Conservation (phyloP, 2,888 invertebrate species). For the Noctua janthina region DNA sequence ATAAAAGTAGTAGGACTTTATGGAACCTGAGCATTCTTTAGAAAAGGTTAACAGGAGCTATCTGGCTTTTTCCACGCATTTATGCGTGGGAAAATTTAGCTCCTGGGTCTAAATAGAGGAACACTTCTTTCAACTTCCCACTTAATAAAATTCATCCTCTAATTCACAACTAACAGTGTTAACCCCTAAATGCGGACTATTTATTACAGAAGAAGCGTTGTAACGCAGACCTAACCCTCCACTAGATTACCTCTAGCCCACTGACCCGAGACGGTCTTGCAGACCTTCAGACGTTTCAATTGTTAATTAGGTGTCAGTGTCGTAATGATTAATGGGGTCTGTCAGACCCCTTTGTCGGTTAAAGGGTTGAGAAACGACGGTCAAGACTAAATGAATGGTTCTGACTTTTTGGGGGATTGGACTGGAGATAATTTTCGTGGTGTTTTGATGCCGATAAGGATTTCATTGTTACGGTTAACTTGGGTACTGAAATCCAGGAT, state of each 20-base stretch:
- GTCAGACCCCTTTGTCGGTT: constrained; percentile 71
- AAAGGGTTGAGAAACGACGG: constrained; percentile 70
- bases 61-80: not conserved
- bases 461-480: constrained; percentile 44
- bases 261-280: constrained; percentile 65
- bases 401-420: constrained; percentile 59
- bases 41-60: not conserved
- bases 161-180: constrained; percentile 9
- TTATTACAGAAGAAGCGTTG: constrained; percentile 48
- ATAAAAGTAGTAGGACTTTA: too few species aligned
- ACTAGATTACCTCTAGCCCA: constrained; percentile 68
- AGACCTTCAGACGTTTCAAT: constrained; percentile 71
- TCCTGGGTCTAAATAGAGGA: not conserved
- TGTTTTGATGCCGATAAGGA: constrained; percentile 49
- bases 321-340: constrained; percentile 72
- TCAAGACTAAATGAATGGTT: constrained; percentile 67
- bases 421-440: constrained; percentile 59
- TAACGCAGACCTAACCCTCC: constrained; percentile 45
- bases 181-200: constrained; percentile 34
- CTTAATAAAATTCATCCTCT: constrained; percentile 6
- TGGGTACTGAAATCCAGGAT: constrained; percentile 8
- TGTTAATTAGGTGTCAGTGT: constrained; percentile 74
- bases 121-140: not conserved
- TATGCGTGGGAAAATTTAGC: not conserved
- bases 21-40: not conserved